Base-by-base conservation (phyloP, 2,113 vertebrate species). In the Apus apus region DNA sequence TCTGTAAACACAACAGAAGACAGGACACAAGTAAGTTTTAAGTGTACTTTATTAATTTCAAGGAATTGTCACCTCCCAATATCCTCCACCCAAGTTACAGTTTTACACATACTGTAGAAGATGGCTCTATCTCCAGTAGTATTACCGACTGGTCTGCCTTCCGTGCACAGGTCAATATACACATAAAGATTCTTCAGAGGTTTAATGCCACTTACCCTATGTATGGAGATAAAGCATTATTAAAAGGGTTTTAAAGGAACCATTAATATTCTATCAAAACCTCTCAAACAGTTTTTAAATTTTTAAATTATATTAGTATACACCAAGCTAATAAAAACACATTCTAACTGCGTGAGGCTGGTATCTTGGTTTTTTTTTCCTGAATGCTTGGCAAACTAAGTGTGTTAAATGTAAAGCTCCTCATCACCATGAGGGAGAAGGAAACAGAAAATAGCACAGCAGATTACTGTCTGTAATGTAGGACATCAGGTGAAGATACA, bases 161-260 rank as follows among this genome's bases (percentile, higher is more conserved):
- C 97, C 74, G 61, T 45, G 48, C 89, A 85, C 72, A 38, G 93
- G 68, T 93, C 97, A 96, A 81, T 91, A 97, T 61, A 89, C 88
- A 95, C 91, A 93, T 11, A 93, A 96, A 97, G 67, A 67, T 77
- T 98, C 98, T 96, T 97, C 98, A 87, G 95, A 94, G 71, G 79
- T 97, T 94, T 95, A 97, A 68, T 96, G 97, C 85, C 98, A 98
- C 98, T 98, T 95, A 98, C 96, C 98, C 98, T 98, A 98, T 26
- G 95, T 58, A 91, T 14, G 95, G 96, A 98, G 95, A 96, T 97
- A 97, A 97, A 97, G 91, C 66, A 90, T 95, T 54, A 96, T 97
- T 97, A 98, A 97, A 78, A 87, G 77, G 26, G 45, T 79, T 93
- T 77, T 89, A 89, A 84, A 89, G 65, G 57, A 85, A 72, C 65